Percentiles rank a stretch among this genome's conserved stretches.
Evolutionary conservation across 2,113 vertebrate genomes (phyloP).

Genomic region (Echinops telfairi): DNA sequence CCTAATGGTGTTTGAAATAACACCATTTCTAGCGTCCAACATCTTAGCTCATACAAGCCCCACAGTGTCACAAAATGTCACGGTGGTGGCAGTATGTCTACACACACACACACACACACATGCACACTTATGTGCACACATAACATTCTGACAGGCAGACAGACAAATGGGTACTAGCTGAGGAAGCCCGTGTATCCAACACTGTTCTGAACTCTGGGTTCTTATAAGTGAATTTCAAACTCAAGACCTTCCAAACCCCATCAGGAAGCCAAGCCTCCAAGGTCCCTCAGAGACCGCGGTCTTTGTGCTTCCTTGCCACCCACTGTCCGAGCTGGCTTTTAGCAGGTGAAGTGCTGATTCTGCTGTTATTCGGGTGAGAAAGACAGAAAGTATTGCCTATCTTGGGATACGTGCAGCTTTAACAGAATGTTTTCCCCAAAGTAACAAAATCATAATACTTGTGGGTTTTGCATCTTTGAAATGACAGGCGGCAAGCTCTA

Average conservation of each 20-base stretch:
- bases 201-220: not conserved
- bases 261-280: not conserved
- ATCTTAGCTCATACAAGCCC: not conserved
- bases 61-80: not conserved
- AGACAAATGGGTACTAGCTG: not conserved
- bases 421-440: not conserved
- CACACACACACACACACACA: not conserved
- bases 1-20: not conserved
- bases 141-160: not conserved
- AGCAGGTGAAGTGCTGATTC: not conserved
- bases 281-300: not conserved
- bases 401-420: not conserved
- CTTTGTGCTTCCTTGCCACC: conserved; percentile 13
- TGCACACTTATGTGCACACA: not conserved
- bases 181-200: not conserved
- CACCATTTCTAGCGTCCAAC: not conserved
- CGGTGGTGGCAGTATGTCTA: not conserved
- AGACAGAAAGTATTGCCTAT: not conserved
- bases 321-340: not conserved
- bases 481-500: not conserved
- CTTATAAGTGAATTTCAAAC: not conserved
- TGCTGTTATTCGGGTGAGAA: not conserved
- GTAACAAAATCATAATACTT: not conserved
- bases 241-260: not conserved
- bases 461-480: not conserved